These are phyloP conservation scores for Acomys russatus DNA, from an alignment of 2,797 vertebrate genomes.

Conservation along the genomic window DNA sequence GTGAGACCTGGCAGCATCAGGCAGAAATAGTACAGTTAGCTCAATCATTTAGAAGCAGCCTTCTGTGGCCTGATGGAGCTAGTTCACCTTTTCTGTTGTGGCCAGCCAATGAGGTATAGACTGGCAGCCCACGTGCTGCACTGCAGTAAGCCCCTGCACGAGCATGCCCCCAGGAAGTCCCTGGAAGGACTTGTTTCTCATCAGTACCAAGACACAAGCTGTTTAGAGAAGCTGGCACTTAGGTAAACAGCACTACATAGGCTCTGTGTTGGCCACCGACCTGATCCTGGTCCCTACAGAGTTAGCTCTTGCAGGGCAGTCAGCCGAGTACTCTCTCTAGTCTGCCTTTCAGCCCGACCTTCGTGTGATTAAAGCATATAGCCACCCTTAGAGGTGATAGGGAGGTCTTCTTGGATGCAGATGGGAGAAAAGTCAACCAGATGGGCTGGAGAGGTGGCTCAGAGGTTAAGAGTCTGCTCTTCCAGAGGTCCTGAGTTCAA, in stretches of 20 bases:
- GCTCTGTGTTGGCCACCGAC: too few species aligned
- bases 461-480: too few species aligned
- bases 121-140: neutral
- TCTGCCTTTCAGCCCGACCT: neutral
- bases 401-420: neutral
- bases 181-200: neutral
- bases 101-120: rapidly evolving
- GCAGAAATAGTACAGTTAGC: too few species aligned
- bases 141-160: too few species aligned
- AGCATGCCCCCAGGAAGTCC: neutral
- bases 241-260: neutral
- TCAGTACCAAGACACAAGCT: neutral
- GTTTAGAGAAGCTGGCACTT: neutral
- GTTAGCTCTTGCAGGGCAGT: neutral
- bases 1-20: neutral
- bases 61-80: neutral
- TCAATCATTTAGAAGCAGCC: neutral
- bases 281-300: neutral
- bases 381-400: too few species aligned
- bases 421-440: neutral
- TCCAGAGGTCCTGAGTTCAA: too few species aligned
- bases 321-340: too few species aligned
- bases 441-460: too few species aligned
- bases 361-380: neutral
- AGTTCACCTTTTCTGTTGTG: rapidly evolving